Evolutionary conservation across 1,140 invertebrate species (phyloP), one percentile per base, ranked within the genome.

Genomic region (Zaprionus africanus): DNA sequence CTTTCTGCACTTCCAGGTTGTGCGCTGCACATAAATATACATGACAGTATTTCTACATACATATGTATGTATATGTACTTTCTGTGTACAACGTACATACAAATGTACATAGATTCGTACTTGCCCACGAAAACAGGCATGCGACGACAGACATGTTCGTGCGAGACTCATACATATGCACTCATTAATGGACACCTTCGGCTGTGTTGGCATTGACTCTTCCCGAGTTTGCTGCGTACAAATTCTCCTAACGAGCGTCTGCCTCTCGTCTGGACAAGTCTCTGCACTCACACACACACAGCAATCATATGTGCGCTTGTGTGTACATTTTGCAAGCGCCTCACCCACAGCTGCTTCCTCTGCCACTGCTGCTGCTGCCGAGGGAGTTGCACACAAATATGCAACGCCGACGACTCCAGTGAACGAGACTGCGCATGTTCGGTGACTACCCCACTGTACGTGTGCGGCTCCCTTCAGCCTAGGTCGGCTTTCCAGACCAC

Each of bases 11-110:
- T 51, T 51, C 46, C 46, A 51, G 46, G 9, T 51, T 24, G 12
- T 12, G 9, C 19, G 11, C 46, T 56, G 24, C 53, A 26, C 59
- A 65, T 63, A 61, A 58, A 12, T 66, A 74, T 81, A 54, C 71
- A 53, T 49, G 43, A 9, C n/a, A 17, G 15, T 43, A 15, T 38
- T 2, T 17, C 6, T 71, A 64, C 4, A 56, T 66, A 60, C 53
- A n/a, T 58, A 54, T 46, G 38, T 54, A 53, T 22, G 46, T 41
- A 70, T 3, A 17, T 71, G 41, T 41, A 13, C 28, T 17, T 51
- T 11, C 38, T 62, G 41, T 72, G 38, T 74, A 34, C 28, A 38
- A 4, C n/a, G 19, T 60, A 60, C 22, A 9, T 57, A 43, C 13
- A 49, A 38, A 4, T 12, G 19, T 60, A 60, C 22, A 9, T 57